phyloP scores from a whole-genome alignment of 1,140 invertebrate genomes.

The Heterodera carotae region DNA sequence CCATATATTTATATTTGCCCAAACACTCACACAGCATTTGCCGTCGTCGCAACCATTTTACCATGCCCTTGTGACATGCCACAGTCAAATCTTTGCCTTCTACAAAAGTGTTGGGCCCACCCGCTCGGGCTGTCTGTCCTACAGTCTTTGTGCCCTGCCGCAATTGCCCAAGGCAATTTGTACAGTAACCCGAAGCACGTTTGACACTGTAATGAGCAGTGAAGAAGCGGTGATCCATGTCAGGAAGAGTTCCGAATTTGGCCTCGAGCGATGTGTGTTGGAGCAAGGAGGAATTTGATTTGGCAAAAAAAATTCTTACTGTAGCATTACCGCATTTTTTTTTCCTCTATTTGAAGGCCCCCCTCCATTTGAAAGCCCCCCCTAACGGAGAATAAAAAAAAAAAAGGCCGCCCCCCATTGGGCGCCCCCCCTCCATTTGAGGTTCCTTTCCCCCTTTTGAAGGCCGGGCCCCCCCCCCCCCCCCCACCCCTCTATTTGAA shows the following conservation, averaged over 20 bases:
- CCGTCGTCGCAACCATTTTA: slow-evolving; percentile 22
- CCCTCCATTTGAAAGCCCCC: too few species aligned
- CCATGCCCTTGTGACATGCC: slow-evolving; percentile 22
- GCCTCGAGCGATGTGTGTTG: slow-evolving; percentile 7
- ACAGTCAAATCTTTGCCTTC: slow-evolving; percentile 29
- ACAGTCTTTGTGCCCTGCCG: slow-evolving; percentile 32
- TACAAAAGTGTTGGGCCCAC: slow-evolving; percentile 24
- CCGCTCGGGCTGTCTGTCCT: slow-evolving; percentile 23
- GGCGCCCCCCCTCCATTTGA: too few species aligned
- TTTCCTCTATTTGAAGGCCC: too few species aligned
- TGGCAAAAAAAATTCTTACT: too few species aligned
- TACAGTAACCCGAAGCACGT: slow-evolving; percentile 11
- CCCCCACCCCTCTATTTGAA: too few species aligned
- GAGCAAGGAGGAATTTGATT: too few species aligned
- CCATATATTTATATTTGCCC: neutral
- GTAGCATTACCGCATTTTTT: too few species aligned
- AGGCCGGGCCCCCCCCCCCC: too few species aligned
- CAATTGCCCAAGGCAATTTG: neutral
- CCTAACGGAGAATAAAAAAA: too few species aligned
- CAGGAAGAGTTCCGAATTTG: slow-evolving; percentile 20
- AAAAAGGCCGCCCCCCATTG: too few species aligned
- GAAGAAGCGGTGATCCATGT: neutral
- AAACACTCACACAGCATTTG: neutral
- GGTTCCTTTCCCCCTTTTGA: too few species aligned
- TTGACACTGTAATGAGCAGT: slow-evolving; percentile 3